These are phyloP conservation scores for Brachycybe producta DNA, from an alignment of 2,888 invertebrate species.

Conservation along the genomic window DNA sequence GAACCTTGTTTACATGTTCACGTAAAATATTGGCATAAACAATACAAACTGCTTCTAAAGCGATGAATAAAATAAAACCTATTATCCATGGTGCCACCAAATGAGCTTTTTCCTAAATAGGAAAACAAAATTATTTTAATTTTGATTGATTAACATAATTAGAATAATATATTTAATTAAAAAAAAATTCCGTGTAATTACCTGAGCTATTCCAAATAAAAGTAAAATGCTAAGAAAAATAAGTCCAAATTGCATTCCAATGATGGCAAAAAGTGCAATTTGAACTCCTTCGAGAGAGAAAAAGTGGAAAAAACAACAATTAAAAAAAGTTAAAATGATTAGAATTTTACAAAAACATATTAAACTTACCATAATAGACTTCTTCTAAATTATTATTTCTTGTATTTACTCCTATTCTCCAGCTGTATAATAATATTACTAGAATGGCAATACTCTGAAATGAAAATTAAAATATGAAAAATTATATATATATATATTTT, in stretches of 20 bases:
- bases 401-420: constrained; percentile 18
- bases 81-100: constrained; percentile 65
- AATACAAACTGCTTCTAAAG: constrained; percentile 64
- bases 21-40: constrained; percentile 67
- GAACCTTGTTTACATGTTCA: constrained; percentile 69
- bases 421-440: constrained; percentile 19
- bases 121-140: constrained; percentile 1
- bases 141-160: neutral
- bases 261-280: constrained; percentile 64
- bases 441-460: constrained; percentile 19
- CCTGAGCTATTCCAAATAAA: constrained; percentile 60
- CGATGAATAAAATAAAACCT: constrained; percentile 66
- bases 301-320: constrained; percentile 27
- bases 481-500: neutral
- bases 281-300: constrained; percentile 69
- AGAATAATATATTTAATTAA: neutral
- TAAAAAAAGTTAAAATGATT: neutral
- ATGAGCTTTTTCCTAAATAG: constrained; percentile 52
- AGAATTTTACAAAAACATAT: neutral
- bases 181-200: constrained; percentile 28
- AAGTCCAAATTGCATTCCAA: constrained; percentile 66
- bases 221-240: constrained; percentile 55
- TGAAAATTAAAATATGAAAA: neutral
- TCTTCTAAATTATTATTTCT: constrained; percentile 42
- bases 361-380: constrained; percentile 57